Base-by-base conservation (phyloP, 2,888 invertebrate genomes). In the Blera fallax region DNA sequence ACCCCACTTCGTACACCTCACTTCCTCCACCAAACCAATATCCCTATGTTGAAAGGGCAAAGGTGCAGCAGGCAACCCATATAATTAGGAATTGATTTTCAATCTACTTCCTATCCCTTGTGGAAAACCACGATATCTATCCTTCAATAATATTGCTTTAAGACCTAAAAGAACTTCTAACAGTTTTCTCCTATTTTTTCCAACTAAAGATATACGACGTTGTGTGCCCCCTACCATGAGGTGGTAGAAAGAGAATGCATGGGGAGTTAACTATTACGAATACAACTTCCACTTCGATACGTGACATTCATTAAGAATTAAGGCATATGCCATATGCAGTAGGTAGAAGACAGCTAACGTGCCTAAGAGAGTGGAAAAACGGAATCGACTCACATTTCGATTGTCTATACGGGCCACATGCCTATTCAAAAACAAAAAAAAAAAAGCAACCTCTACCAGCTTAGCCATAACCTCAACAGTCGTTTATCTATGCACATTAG, bases 271-370 rank as follows among this genome's bases (percentile, higher is more conserved):
- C 52, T 16, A 67, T 64, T 58, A 72, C 65, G 50, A 48, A 40
- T 24, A 69, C 27, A 73, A 72, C 45, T 72, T 72, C 77, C 60
- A 82, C 43, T 60, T 14, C 50, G 56, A 56, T 84, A 84, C 83
- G 78, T 83, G 83, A 83, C 83, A 83, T 73, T 83, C 83, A 83
- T 83, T 83, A 69, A 29, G 67, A 79, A 74, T 74, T 79, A 73
- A 78, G 62, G 54, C 73, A 74, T 84, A 73, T 60, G 54, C 83
- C 73, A 64, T 62, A 81, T 74, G 74, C 74, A 69, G 29, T 58
- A 40, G 37, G 14, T 8, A 8, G 24, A 67, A 62, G 64, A 40
- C 34, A 83, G 45, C 73, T 84, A 84, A 84, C 73, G 40, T 79
- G 79, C 73, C 73, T 84, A 79, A 79, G 62, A 84, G 78, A 56